phyloP scores from a whole-genome alignment of 2,113 vertebrate genomes.

The Geococcyx californianus region DNA sequence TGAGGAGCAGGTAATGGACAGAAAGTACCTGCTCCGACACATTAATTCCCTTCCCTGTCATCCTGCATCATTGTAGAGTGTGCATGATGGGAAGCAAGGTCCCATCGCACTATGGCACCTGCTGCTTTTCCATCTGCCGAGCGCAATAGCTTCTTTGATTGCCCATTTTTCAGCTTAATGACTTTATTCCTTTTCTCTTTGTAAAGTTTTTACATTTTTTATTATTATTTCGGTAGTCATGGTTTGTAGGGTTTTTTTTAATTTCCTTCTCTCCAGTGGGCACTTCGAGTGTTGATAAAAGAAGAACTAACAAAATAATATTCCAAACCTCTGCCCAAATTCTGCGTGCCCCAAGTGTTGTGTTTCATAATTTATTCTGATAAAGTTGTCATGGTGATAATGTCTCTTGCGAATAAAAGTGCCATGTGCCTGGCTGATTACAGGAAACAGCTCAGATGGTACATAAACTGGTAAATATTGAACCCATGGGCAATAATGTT shows the following conservation, averaged over 20 bases:
- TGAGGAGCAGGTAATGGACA: constrained; percentile 84
- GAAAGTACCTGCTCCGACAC: constrained; percentile 83
- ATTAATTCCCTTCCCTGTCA: constrained; percentile 91
- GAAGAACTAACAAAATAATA: constrained; percentile 64
- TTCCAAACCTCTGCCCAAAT: constrained; percentile 58
- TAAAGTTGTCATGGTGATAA: constrained; percentile 85
- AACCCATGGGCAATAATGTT: constrained; percentile 64
- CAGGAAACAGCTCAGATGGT: constrained; percentile 78
- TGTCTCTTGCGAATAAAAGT: constrained; percentile 72
- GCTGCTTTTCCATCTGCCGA: constrained; percentile 95
- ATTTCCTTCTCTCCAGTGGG: constrained; percentile 50
- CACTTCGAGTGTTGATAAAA: constrained; percentile 50
- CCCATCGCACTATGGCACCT: constrained; percentile 85
- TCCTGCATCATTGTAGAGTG: constrained; percentile 83
- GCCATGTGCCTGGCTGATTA: constrained; percentile 78
- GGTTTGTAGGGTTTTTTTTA: not conserved
- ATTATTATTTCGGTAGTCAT: constrained; percentile 67
- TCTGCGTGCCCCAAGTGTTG: constrained; percentile 68
- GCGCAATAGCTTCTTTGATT: constrained; percentile 76
- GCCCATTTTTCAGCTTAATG: constrained; percentile 84
- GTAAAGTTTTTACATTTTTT: constrained; percentile 74
- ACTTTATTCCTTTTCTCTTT: constrained; percentile 75
- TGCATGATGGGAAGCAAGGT: constrained; percentile 84
- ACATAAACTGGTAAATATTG: constrained; percentile 78
- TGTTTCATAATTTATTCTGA: constrained; percentile 78